Evolutionary conservation across 2,888 invertebrate genomes (phyloP).

Genomic region (Alcis repandata): DNA sequence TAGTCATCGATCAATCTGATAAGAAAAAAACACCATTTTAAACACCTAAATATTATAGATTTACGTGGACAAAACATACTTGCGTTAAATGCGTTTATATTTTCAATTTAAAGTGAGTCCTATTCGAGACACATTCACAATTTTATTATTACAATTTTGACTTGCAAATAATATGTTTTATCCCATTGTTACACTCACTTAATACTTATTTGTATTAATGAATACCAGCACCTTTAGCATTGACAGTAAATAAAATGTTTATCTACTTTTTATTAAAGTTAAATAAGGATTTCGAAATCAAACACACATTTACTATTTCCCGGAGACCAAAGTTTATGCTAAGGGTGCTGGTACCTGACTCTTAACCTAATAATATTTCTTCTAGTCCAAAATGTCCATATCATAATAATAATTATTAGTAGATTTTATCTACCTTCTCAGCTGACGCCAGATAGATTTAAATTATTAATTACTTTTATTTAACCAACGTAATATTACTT

Average conservation of each 20-base stretch:
- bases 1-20: constrained; percentile 19
- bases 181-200: constrained; percentile 26
- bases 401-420: constrained; percentile 61
- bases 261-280: not conserved
- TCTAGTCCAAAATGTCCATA: constrained; percentile 65
- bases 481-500: constrained; percentile 61
- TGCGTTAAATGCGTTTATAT: constrained; percentile 31
- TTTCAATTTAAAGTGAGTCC: constrained; percentile 55
- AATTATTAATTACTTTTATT: constrained; percentile 61
- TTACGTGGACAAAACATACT: constrained; percentile 43
- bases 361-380: constrained; percentile 71
- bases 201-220: constrained; percentile 30
- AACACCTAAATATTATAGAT: constrained; percentile 48
- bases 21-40: constrained; percentile 51
- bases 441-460: constrained; percentile 57
- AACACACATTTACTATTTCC: too few species aligned
- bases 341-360: constrained; percentile 50
- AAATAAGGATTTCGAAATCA: too few species aligned
- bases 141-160: constrained; percentile 47
- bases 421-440: constrained; percentile 78
- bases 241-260: not conserved
- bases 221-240: constrained; percentile 1
- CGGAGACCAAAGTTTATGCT: not conserved
- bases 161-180: constrained; percentile 30
- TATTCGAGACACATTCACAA: constrained; percentile 77